A percentile compares a stretch with the other conserved stretches of the same genome.
Evolutionary conservation across 2,888 invertebrate genomes (phyloP).

Genomic region (Drosophila suboccidentalis): DNA sequence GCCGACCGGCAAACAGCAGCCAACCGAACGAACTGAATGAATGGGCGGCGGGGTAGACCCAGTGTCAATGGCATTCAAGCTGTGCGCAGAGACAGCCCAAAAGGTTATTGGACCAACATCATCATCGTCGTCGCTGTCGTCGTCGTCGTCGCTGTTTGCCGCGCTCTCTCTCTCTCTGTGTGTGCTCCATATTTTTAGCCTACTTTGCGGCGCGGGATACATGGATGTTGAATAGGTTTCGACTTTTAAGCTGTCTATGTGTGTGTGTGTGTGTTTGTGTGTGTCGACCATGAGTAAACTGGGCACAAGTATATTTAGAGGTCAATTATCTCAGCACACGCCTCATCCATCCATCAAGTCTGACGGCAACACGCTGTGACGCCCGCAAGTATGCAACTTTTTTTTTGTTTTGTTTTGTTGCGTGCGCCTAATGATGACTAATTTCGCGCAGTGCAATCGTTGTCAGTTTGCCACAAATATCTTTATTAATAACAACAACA

Average conservation of each 20-base stretch:
- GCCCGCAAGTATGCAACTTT: constrained; percentile 67
- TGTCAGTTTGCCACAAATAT: constrained; percentile 26
- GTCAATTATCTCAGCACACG: constrained; percentile 69
- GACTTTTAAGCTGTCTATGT: constrained; percentile 35
- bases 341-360: constrained; percentile 60
- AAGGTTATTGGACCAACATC: constrained; percentile 75
- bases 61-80: constrained; percentile 72
- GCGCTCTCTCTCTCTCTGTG: constrained; percentile 10
- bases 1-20: constrained; percentile 42
- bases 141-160: constrained; percentile 7
- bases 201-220: constrained; percentile 69
- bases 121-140: constrained; percentile 18
- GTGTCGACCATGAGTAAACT: constrained; percentile 5
- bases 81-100: constrained; percentile 31
- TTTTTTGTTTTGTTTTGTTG: constrained; percentile 17
- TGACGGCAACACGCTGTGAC: constrained; percentile 46
- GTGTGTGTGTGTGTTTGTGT: constrained; percentile 14
- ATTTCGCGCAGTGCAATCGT: constrained; percentile 45
- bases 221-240: constrained; percentile 36
- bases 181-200: constrained; percentile 75
- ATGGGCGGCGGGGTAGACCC: constrained; percentile 12
- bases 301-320: constrained; percentile 69
- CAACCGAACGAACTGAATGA: constrained; percentile 20
- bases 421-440: constrained; percentile 61
- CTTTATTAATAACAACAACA: constrained; percentile 55